Base-by-base conservation (phyloP, 2,888 invertebrate genomes). In the Acrobasis consociella region DNA sequence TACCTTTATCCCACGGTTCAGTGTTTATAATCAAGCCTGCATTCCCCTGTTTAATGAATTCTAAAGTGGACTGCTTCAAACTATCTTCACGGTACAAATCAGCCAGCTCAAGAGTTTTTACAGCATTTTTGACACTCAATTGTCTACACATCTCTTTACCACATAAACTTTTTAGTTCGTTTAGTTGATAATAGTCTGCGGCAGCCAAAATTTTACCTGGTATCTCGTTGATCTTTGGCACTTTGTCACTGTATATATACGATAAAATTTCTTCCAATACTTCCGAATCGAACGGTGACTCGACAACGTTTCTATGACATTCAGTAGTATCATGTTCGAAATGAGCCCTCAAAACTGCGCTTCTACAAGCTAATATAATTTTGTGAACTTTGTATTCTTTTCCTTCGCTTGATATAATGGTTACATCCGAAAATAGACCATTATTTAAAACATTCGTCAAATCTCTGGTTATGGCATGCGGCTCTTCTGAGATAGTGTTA, bases 11-110 rank as follows among this genome's bases (percentile, higher is more conserved):
- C 91, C 91, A 92, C 0, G 88, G 89, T 10, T 87, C 84, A 39
- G 91, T 91, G 67, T 87, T 87, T 3, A 87, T 88, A 8, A 92
- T 89, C 13, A 88, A 73, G 62, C 82, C 83, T 1, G 89, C 88
- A 73, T 91, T 87, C 1, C 91, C 92, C 73, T 91, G 90, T 70
- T 89, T 90, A 9, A 92, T 89, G 56, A 90, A 92, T 65, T 91
- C 91, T n/a, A 91, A 72, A 0, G 89, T 87, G 11, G 85, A 73
- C 62, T 84, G 81, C 64, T 86, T 89, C 11, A 92, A 73, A 5
- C 78, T 74, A 64, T 81, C 81, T 1, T 91, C 91, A 1, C 88
- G 87, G 69, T 91, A 87, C 38, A 91, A 73, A 65, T 91, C 91
- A 0, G 91, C 91, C 58, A 91, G 68, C 66, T 89, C 85, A n/a